A percentile compares a stretch with the other conserved stretches of the same genome.
phyloP scores from a whole-genome alignment of 2,888 invertebrate genomes.

The Drosophila suboccidentalis region DNA sequence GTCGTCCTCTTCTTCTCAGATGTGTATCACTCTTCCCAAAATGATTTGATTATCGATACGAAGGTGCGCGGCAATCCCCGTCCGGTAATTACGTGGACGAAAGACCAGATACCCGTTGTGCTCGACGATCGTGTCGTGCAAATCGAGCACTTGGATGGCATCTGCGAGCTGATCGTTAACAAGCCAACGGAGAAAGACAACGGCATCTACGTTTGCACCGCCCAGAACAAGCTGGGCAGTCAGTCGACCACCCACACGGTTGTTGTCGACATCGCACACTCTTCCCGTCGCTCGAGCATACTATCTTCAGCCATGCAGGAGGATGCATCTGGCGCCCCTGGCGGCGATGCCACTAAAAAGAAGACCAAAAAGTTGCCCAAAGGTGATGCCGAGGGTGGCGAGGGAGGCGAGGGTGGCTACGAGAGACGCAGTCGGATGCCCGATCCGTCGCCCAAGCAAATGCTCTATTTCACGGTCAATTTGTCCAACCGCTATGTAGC shows the following conservation, averaged over 20 bases:
- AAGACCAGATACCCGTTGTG: conserved; percentile 88
- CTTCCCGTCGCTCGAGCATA: conserved; percentile 84
- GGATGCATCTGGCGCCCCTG: conserved; percentile 41
- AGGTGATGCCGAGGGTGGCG: conserved; percentile 83
- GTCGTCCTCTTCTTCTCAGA: conserved; percentile 86
- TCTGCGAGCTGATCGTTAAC: conserved; percentile 90
- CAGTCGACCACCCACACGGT: conserved; percentile 91
- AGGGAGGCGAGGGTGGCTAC: conserved; percentile 84
- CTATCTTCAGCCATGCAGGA: conserved; percentile 80
- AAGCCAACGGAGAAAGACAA: conserved; percentile 89
- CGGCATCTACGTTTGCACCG: conserved; percentile 86
- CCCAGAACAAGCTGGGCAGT: conserved; percentile 90
- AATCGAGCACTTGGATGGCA: conserved; percentile 91
- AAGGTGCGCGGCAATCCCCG: conserved; percentile 92
- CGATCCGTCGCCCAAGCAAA: conserved; percentile 86
- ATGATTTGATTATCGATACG: conserved; percentile 92
- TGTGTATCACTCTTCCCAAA: conserved; percentile 90
- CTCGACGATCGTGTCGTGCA: conserved; percentile 88
- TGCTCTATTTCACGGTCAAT: conserved; percentile 84
- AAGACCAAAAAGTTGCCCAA: conserved; percentile 72
- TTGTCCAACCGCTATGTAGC: conserved; percentile 84
- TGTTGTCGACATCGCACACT: conserved; percentile 83
- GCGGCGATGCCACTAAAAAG: conserved; percentile 54
- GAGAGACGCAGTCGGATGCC: conserved; percentile 86
- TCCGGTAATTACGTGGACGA: conserved; percentile 91